Base-by-base conservation (phyloP, 2,888 invertebrate genomes). In the Temnothorax ravouxi region DNA sequence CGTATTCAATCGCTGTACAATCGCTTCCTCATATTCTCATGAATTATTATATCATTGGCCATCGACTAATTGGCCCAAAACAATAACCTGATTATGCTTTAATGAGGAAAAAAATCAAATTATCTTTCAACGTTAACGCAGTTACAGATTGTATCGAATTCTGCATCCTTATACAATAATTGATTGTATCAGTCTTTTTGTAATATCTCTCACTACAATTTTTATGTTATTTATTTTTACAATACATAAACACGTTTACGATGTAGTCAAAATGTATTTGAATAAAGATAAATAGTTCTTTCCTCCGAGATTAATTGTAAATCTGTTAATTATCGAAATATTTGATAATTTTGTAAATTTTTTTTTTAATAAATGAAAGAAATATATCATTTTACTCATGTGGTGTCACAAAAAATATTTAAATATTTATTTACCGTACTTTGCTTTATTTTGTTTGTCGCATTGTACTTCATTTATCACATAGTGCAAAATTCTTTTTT, bases 1-100 rank as follows among this genome's bases (percentile, higher is more conserved):
- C 41, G 61, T 15, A 29, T 29, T 61, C 74, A 74, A 59, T 74
- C 59, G 25, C 25, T 25, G 41, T 41, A 74, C 59, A 74, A 41
- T 59, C 29, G 44, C 44, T 74, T 74, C 29, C 61, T 61, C 18
- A n/a, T 74, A 8, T 41, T 25, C 54, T 41, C 38, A 61, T 74
- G 41, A 44, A 74, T 61, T 74, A 59, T 44, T n/a, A 44, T 74
- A 29, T 74, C 25, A 41, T 6, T 25, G 18, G 50, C 11, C n/a
- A 38, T 41, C 15, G 34, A 54, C 18, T 38, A 54, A 41, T 72
- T 72, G 6, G 3, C 3, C 15, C 13, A 13, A n/a, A 41, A 74
- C 29, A 59, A 44, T 61, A 74, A 74, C n/a, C 13, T n/a, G 15
- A 29, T 61, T 74, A 44, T 13, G n/a, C 5, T 29, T 15, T 18